Percentiles rank a stretch among this genome's conserved stretches.
These are phyloP conservation scores for Psephotus haematonotus DNA, from an alignment of 2,113 vertebrate genomes.

Conservation along the genomic window DNA sequence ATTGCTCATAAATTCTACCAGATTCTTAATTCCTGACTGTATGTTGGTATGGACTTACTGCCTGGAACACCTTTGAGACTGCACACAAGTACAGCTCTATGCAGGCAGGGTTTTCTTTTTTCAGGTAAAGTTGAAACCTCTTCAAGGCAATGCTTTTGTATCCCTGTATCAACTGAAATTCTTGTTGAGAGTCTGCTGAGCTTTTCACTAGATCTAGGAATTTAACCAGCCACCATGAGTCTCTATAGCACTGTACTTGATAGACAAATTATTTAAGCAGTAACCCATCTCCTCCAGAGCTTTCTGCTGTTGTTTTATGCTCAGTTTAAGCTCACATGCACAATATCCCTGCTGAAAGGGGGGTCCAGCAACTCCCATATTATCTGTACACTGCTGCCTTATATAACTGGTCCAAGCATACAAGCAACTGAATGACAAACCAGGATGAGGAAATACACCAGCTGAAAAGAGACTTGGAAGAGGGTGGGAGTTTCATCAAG, in stretches of 20 bases:
- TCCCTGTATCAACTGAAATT: background rate
- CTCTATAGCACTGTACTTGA: background rate
- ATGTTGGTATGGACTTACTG: background rate
- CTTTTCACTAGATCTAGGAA: background rate
- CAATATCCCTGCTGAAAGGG: background rate
- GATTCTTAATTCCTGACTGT: background rate
- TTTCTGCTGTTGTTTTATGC: background rate
- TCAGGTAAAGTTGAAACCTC: background rate
- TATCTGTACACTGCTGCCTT: background rate
- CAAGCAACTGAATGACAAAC: background rate
- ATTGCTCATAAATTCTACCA: background rate
- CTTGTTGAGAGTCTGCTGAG: background rate
- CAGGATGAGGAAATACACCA: background rate
- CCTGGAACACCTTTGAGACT: background rate
- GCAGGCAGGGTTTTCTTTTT: background rate
- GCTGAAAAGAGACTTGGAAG: background rate
- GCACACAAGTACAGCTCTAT: background rate
- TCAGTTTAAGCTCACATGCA: background rate
- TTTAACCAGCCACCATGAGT: background rate
- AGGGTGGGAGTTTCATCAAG: background rate
- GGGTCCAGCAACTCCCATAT: background rate
- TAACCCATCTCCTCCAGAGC: background rate
- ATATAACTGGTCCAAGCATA: background rate
- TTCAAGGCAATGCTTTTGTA: background rate
- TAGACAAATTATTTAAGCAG: background rate